These are phyloP conservation scores for Acropternis orthonyx DNA, from an alignment of 2,797 vertebrate species.

Conservation along the genomic window DNA sequence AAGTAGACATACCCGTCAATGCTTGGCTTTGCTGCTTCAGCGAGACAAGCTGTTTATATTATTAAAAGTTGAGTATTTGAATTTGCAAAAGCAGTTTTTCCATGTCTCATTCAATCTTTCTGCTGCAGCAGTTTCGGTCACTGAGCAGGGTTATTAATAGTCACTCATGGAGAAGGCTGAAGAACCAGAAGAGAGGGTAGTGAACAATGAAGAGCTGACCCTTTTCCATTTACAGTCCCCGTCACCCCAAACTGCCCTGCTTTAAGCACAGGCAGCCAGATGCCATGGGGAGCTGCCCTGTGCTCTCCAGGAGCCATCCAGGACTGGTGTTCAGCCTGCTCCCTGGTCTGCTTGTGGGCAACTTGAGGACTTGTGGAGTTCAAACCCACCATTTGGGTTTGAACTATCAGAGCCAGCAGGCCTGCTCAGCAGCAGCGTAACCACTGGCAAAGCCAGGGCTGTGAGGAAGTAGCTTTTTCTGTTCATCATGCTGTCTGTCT, in stretches of 20 bases:
- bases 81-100: constrained; percentile 22
- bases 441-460: background rate
- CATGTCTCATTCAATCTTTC: background rate
- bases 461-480: background rate
- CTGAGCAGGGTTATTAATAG: background rate
- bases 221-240: background rate
- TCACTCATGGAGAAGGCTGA: background rate
- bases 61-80: background rate
- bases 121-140: background rate
- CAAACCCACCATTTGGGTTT: background rate
- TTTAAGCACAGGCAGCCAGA: background rate
- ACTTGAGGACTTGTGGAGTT: background rate
- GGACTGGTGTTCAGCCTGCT: background rate
- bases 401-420: background rate
- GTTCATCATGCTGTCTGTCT: rapidly evolving
- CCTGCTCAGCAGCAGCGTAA: background rate
- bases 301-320: background rate
- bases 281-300: rapidly evolving
- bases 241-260: background rate
- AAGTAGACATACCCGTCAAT: background rate
- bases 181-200: background rate
- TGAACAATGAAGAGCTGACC: background rate
- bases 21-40: constrained; percentile 28
- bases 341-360: background rate
- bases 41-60: constrained; percentile 32